These are phyloP conservation scores for Drosophila mayri DNA, from an alignment of 1,140 invertebrate species.

Conservation along the genomic window DNA sequence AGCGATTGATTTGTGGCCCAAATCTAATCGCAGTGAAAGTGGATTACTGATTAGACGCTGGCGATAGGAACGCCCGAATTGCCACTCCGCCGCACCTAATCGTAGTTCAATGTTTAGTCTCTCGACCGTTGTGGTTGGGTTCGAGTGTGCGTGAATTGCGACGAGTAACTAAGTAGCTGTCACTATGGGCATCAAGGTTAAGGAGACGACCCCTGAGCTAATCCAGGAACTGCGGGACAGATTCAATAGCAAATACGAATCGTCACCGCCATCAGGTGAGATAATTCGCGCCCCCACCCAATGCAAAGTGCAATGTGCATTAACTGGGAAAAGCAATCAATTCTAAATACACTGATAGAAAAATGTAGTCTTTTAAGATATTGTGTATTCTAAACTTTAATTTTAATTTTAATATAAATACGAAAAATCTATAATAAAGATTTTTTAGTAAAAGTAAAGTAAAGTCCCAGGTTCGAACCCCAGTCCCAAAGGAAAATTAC, in stretches of 20 bases:
- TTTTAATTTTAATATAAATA: no score
- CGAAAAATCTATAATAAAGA: no score
- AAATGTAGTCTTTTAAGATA: no score
- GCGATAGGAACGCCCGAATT: conserved; percentile 35
- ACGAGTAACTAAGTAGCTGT: conserved; percentile 5
- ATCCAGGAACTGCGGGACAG: conserved; percentile 86
- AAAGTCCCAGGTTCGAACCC: no score
- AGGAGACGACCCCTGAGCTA: conserved; percentile 79
- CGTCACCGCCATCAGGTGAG: conserved; percentile 83
- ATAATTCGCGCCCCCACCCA: conserved; percentile 6
- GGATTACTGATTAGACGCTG: conserved; percentile 64
- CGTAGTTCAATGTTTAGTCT: conserved; percentile 51
- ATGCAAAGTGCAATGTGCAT: conserved; percentile 29
- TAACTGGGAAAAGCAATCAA: conserved; percentile 6
- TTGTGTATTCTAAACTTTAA: no score
- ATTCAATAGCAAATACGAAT: conserved; percentile 86
- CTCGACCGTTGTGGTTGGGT: conserved; percentile 7
- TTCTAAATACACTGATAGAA: no score
- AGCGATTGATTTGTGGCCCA: conserved; percentile 19
- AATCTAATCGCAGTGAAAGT: conserved; percentile 74
- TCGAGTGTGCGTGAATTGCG: conserved; percentile 20
- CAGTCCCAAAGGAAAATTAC: no score
- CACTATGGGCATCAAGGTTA: conserved; percentile 65
- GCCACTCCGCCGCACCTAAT: neutral
- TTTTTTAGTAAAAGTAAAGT: no score